phyloP scores from a whole-genome alignment of 2,113 vertebrate genomes.

The Paedocypris sp. region DNA sequence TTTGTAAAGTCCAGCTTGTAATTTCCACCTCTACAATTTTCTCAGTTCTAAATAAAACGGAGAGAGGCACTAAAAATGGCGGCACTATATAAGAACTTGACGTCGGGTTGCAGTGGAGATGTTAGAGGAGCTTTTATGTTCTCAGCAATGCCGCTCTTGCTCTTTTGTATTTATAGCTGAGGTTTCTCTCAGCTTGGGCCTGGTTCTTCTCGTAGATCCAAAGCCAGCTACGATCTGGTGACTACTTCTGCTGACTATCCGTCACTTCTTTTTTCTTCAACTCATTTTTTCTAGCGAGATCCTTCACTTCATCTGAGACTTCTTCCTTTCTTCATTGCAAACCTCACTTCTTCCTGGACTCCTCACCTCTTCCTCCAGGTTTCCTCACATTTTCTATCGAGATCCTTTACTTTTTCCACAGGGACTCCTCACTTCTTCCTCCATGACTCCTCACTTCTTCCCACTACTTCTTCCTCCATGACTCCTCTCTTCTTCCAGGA shows the following conservation, averaged over 20 bases:
- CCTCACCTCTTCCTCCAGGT: no score
- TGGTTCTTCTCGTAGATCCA: background rate
- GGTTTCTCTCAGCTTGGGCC: constrained; percentile 28
- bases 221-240: background rate
- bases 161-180: constrained; percentile 35
- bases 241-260: background rate
- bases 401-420: no score
- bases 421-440: no score
- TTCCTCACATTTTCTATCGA: no score
- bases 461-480: no score
- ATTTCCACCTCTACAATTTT: constrained; percentile 50
- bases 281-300: no score
- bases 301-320: no score
- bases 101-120: constrained; percentile 8
- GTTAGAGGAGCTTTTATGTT: constrained; percentile 32
- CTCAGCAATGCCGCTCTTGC: constrained; percentile 4
- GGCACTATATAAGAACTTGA: constrained; percentile 30
- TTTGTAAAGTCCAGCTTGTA: constrained; percentile 51
- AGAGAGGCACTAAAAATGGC: constrained; percentile 32
- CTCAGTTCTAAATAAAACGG: constrained; percentile 50
- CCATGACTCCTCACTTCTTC: no score
- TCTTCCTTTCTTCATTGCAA: no score
- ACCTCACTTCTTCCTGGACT: no score
- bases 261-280: background rate
- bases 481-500: no score